Evolutionary conservation across 2,797 vertebrate species (phyloP).

Genomic region (Triplophysa yarkandensis): DNA sequence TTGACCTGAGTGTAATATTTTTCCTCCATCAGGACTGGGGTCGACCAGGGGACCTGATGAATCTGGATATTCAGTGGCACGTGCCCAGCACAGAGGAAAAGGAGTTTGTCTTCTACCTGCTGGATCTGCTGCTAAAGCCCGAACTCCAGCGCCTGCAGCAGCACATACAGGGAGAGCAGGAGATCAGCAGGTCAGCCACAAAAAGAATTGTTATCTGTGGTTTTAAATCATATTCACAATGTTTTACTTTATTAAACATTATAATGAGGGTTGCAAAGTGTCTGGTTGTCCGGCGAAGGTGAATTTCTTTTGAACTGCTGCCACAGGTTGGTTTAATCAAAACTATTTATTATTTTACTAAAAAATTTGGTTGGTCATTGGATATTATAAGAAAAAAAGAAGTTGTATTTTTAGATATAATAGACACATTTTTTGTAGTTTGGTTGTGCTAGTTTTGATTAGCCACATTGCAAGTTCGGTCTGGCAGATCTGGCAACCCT

Average conservation of each 20-base stretch:
- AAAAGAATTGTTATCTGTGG: neutral
- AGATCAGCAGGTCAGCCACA: constrained; percentile 85
- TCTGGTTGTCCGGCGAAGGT: no score
- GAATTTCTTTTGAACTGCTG: no score
- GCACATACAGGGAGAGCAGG: constrained; percentile 82
- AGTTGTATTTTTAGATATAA: no score
- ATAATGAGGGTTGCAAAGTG: no score
- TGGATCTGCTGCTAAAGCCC: constrained; percentile 92
- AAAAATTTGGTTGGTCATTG: no score
- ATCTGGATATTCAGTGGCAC: constrained; percentile 93
- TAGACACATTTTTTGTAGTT: neutral
- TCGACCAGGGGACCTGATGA: constrained; percentile 90
- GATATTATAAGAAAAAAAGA: no score
- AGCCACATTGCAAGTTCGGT: no score
- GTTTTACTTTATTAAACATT: no score
- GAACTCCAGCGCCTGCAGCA: constrained; percentile 86
- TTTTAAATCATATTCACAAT: neutral
- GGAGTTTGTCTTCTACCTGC: constrained; percentile 84
- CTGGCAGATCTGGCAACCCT: no score
- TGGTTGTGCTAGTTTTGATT: neutral
- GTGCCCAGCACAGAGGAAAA: constrained; percentile 87
- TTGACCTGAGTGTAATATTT: neutral
- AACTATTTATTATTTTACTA: no score
- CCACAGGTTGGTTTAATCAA: no score
- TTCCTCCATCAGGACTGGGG: constrained; percentile 88